A percentile compares a stretch with the other conserved stretches of the same genome.
Evolutionary conservation across 2,113 vertebrate species (phyloP).

Genomic region (Actenoides hombroni): DNA sequence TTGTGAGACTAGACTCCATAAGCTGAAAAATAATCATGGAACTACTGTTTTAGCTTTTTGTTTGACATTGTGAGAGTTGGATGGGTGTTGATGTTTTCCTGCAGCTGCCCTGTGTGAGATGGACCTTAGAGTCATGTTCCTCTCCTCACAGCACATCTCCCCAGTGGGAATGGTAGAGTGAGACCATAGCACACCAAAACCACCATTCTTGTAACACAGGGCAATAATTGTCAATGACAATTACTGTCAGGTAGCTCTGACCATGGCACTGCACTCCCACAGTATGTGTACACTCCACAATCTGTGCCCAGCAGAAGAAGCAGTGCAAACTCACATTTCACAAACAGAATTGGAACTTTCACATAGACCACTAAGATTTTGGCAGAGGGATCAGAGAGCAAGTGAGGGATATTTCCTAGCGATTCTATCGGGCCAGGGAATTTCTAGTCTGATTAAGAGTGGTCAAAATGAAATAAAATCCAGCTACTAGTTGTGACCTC

Average conservation of each 20-base stretch:
- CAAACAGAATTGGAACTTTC: not conserved
- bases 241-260: not conserved
- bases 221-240: not conserved
- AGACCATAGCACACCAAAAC: not conserved
- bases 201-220: not conserved
- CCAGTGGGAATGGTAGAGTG: accelerated
- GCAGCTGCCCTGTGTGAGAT: not conserved
- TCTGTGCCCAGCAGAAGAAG: not conserved
- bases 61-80: not conserved
- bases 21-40: not conserved
- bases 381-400: not conserved
- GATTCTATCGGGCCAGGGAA: not conserved
- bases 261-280: not conserved
- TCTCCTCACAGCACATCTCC: not conserved
- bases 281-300: not conserved
- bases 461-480: not conserved
- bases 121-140: not conserved
- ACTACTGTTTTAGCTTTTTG: not conserved
- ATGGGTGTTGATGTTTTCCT: not conserved
- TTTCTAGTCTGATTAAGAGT: not conserved
- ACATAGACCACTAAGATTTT: not conserved
- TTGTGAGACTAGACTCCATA: not conserved
- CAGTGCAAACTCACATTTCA: accelerated
- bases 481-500: not conserved
- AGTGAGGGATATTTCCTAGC: not conserved